Base-by-base conservation (phyloP, 2,888 invertebrate genomes). In the Cheilosia scutellata region DNA sequence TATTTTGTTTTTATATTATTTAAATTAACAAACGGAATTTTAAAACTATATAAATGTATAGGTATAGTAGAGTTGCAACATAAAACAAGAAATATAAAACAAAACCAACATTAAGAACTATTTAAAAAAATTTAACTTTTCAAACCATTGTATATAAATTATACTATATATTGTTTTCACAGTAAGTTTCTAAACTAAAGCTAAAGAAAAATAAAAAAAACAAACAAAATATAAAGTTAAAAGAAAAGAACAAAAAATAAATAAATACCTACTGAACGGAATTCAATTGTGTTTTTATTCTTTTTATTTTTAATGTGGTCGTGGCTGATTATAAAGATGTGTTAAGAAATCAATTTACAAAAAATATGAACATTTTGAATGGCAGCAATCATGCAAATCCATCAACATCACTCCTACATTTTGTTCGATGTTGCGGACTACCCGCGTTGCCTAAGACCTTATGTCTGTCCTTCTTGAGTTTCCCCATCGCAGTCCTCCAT, bases 161-260 rank as follows among this genome's bases (percentile, higher is more conserved):
- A 84, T 79, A 84, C 84, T 70, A 80, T 76, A 80, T 55, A 71
- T 79, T 84, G 84, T 84, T 84, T 84, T 84, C 84, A 84, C 84
- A 70, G 84, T 84, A 80, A 84, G 84, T 84, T 84, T 84, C 79
- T 79, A 66, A 84, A 80, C 79, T 80, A 80, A 74, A 70, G 57
- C 37, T 60, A 78, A 78, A 76, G 37, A 47, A 71, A 63, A 53
- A 60, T 31, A 63, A 65, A 79, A 75, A 78, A 79, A 70, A 70
- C 68, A 74, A 42, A 37, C 6, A 40, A 79, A 71, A 55, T 53
- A 76, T 63, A 20, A 20, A 20, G 20, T 62, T 66, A 72, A 77
- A 76, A 65, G 75, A 71, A 16, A 2, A 33, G 53, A 47, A 63
- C 20, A 70, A 72, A 62, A 58, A 33, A 71, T 68, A 79, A 84